Evolutionary conservation across 2,888 invertebrate species (phyloP).

Genomic region (Drosophila aldrichi): DNA sequence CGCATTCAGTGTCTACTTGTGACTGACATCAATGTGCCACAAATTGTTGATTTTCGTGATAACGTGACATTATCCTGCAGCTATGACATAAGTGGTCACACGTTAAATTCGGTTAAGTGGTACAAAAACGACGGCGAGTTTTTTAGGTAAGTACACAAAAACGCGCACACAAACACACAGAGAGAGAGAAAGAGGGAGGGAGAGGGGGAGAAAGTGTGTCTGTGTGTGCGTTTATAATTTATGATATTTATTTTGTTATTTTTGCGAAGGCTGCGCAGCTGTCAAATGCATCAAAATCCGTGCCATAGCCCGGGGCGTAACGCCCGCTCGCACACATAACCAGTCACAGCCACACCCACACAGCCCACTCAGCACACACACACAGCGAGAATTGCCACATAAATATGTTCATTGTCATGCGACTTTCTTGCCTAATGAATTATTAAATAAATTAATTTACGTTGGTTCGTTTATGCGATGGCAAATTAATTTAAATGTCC

Average conservation of each 20-base stretch:
- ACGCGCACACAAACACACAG: background rate
- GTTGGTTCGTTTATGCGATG: constrained; percentile 60
- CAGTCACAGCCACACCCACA: constrained; percentile 15
- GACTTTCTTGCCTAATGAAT: constrained; percentile 78
- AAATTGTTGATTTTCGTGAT: constrained; percentile 85
- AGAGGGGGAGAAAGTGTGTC: background rate
- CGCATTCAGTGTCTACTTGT: constrained; percentile 81
- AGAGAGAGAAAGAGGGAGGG: background rate
- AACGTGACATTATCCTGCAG: constrained; percentile 85
- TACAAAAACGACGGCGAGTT: constrained; percentile 86
- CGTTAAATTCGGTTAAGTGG: constrained; percentile 86
- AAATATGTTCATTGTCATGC: constrained; percentile 71
- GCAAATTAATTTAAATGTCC: constrained; percentile 79
- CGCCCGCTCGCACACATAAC: constrained; percentile 14
- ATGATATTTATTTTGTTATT: constrained; percentile 67
- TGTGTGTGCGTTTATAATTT: constrained; percentile 57
- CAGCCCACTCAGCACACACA: background rate
- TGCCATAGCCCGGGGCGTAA: constrained; percentile 48
- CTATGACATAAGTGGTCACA: constrained; percentile 86
- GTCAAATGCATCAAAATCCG: constrained; percentile 69
- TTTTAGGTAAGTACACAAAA: constrained; percentile 84
- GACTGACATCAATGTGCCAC: constrained; percentile 85
- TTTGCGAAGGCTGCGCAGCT: constrained; percentile 57
- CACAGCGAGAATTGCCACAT: constrained; percentile 29
- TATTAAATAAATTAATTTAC: constrained; percentile 80